Base-by-base conservation (phyloP, 2,797 vertebrate genomes). In the Gymnopithys bicolor region DNA sequence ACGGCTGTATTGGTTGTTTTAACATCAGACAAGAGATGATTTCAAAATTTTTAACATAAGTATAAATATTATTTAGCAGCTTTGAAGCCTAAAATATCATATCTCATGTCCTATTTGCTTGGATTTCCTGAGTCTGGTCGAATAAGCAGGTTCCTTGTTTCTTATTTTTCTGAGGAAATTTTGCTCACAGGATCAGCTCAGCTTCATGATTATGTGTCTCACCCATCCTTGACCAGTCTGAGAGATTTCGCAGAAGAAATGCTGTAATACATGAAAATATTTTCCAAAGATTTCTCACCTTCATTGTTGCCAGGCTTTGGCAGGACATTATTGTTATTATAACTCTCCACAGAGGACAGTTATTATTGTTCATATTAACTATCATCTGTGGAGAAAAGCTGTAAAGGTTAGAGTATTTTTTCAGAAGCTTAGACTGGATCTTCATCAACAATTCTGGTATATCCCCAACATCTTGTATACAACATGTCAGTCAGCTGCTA, bases 401-500 rank as follows among this genome's bases (percentile, higher is more conserved):
- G 19, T 45, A 75, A 87, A 89, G 15, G 25, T 62, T 89, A 90
- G 46, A 87, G 73, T 59, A 78, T 45, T 1, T 46, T 94, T 90
- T 75, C 67, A 91, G 60, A 52, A 95, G 37, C 13, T 45, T 77
- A 51, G 19, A 28, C 13, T 59, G 79, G 30, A 28, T 89, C 11
- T 81, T 87, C 52, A 63, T 70, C 24, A 51, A 56, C 14, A 92
- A 35, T 67, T 84, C n/a, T 30, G 24, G 5, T 84, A 48, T 49
- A 74, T 27, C 7, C 41, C 19, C 27, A 81, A n/a, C 24, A 80
- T 23, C 14, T 94, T 91, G 27, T 59, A 69, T 19, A 75, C 11
- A 55, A 82, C 60, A 71, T 48, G 33, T 59, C 27, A 79, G 51
- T 89, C 74, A 88, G 37, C 49, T 93, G 82, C 87, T 95, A 85